phyloP scores from a whole-genome alignment of 2,888 invertebrate genomes.

The Leptopilina syphax region DNA sequence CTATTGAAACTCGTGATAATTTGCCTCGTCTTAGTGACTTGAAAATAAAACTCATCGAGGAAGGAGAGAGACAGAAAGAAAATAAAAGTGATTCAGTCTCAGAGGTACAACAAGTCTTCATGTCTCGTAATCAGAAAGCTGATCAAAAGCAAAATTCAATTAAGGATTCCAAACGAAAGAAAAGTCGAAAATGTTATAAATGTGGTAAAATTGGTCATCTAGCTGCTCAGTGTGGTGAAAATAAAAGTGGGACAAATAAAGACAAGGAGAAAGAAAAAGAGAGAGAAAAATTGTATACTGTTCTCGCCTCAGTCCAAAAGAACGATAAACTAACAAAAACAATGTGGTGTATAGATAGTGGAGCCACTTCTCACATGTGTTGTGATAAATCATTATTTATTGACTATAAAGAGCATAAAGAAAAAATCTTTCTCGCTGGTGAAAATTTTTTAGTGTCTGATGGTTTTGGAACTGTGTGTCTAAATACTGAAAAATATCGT shows the following conservation, averaged over 20 bases:
- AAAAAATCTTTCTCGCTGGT: not conserved
- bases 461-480: not conserved
- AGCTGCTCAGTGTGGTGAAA: not conserved
- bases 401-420: not conserved
- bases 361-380: conserved; percentile 9
- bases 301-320: not conserved
- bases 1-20: conserved; percentile 4
- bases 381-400: not conserved
- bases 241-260: not conserved
- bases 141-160: not conserved
- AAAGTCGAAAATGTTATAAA: conserved; percentile 22
- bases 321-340: not conserved
- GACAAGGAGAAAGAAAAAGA: not conserved
- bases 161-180: not conserved
- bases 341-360: conserved; percentile 11
- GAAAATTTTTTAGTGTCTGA: not conserved
- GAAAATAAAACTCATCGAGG: conserved; percentile 25
- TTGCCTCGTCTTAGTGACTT: not conserved
- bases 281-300: not conserved
- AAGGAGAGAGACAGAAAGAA: conserved; percentile 21
- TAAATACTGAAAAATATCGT: not conserved
- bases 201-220: not conserved
- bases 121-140: not conserved
- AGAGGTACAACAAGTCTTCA: not conserved
- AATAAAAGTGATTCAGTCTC: not conserved